These are phyloP conservation scores for Botia almorhae DNA, from an alignment of 2,797 vertebrate genomes.

Conservation along the genomic window DNA sequence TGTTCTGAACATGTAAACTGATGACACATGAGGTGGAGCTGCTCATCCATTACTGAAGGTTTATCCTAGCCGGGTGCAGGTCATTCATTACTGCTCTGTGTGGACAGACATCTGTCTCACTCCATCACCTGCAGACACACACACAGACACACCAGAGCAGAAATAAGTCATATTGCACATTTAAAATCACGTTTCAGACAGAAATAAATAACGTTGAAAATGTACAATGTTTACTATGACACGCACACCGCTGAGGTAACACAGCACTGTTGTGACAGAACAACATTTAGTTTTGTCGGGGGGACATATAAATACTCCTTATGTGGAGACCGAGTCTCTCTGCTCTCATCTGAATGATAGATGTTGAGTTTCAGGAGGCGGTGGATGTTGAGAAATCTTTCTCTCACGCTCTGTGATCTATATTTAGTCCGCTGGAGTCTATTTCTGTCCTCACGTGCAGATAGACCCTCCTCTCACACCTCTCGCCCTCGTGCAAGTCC, in stretches of 20 bases:
- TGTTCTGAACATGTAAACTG: background rate
- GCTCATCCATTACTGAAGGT: slow-evolving; percentile 32
- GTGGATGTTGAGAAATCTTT: slow-evolving; percentile 4
- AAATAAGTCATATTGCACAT: background rate
- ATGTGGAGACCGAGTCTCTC: too few species aligned
- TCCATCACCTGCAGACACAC: slow-evolving; percentile 40
- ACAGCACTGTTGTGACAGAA: too few species aligned
- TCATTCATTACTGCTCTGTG: slow-evolving; percentile 38
- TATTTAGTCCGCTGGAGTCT: slow-evolving; percentile 49
- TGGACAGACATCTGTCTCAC: slow-evolving; percentile 34
- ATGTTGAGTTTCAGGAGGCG: background rate
- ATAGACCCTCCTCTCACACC: slow-evolving; percentile 51
- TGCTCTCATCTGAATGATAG: too few species aligned
- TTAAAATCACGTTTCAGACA: too few species aligned
- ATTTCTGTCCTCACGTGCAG: slow-evolving; percentile 61
- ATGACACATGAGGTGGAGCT: background rate
- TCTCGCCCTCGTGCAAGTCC: slow-evolving; percentile 20
- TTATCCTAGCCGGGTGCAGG: slow-evolving; percentile 17
- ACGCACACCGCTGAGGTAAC: too few species aligned
- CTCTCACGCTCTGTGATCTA: slow-evolving; percentile 37
- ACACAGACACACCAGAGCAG: background rate
- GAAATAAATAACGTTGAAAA: too few species aligned
- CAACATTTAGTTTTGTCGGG: too few species aligned
- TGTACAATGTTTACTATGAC: too few species aligned
- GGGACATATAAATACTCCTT: too few species aligned